Percentiles rank a stretch among this genome's conserved stretches.
Conservation (phyloP, 1,140 invertebrate species). For the Drosophila auraria region DNA sequence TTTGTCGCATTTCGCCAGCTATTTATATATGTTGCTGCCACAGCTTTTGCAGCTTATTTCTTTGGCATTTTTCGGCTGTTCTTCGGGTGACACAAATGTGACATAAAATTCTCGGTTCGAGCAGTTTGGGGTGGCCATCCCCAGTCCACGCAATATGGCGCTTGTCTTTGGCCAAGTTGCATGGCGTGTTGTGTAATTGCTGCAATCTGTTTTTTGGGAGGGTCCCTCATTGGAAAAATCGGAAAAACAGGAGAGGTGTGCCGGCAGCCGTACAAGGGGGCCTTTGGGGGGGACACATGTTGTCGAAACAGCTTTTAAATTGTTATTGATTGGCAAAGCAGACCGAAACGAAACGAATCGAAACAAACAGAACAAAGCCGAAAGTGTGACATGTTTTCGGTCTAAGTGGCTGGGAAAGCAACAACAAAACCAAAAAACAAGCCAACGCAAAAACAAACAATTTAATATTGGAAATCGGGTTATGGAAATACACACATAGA, state of each 20-base stretch:
- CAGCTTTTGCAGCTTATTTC: slow-evolving; percentile 76
- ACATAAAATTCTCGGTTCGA: slow-evolving; percentile 69
- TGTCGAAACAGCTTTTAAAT: slow-evolving; percentile 81
- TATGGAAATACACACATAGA: slow-evolving; percentile 58
- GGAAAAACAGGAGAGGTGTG: slow-evolving; percentile 31
- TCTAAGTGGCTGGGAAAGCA: slow-evolving; percentile 42
- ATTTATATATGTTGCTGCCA: slow-evolving; percentile 64
- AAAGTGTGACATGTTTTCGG: slow-evolving; percentile 63
- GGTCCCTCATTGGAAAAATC: slow-evolving; percentile 32
- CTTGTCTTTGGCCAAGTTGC: slow-evolving; percentile 64
- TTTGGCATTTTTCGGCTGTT: slow-evolving; percentile 78
- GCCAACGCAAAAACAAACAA: slow-evolving; percentile 68
- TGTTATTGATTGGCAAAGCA: slow-evolving; percentile 73
- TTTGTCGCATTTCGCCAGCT: slow-evolving; percentile 66
- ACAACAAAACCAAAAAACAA: slow-evolving; percentile 17
- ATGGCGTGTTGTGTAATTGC: slow-evolving; percentile 79
- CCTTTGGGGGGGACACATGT: slow-evolving; percentile 61
- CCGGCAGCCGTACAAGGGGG: slow-evolving; percentile 20
- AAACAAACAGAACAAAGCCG: slow-evolving; percentile 31
- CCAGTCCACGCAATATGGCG: slow-evolving; percentile 63
- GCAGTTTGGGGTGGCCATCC: slow-evolving; percentile 13
- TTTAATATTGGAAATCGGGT: slow-evolving; percentile 74
- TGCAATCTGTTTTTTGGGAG: slow-evolving; percentile 65
- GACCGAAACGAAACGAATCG: slow-evolving; percentile 27
- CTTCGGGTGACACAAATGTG: slow-evolving; percentile 75